Base-by-base conservation (phyloP, 2,113 vertebrate species). In the Syngnathus floridae region DNA sequence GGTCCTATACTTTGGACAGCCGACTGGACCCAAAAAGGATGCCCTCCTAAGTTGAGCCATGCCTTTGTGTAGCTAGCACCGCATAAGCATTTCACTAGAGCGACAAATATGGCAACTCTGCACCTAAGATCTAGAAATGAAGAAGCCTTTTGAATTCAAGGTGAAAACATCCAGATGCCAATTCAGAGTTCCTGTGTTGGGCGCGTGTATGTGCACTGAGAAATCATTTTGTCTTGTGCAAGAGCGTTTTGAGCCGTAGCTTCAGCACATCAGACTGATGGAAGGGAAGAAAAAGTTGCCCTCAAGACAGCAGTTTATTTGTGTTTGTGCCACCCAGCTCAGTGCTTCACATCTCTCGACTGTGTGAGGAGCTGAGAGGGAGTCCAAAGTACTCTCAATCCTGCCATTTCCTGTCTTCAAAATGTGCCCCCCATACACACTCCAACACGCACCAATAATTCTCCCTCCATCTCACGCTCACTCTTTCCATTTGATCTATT, bases 281-380 rank as follows among this genome's bases (percentile, higher is more conserved):
- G 73, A 74, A 78, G 70, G 73, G 77, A 69, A 81, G 77, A 73
- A 82, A 64, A 72, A 77, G 72, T 71, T 66, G 76, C 78, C 78
- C 84, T 82, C 81, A 70, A 83, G 78, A 75, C 74, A 69, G 74
- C 73, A 76, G 66, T 77, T 80, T 77, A 78, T 85, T 80, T 88
- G 77, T 80, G 80, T 83, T 77, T 82, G 82, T 75, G 79, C 73
- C 80, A 82, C 85, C 75, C 75, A 61, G 76, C 78, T 84, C 81
- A 63, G 62, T 55, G 69, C 74, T 82, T 82, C 78, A 84, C 67
- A 84, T 84, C 77, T 83, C 69, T 76, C 69, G 57, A 51, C 80
- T 71, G 45, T 72, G 77, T 59, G 79, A 81, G 75, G 57, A 76
- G 69, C 65, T 80, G 73, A 82, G 37, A 75, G 73, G 71, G 76